Base-by-base conservation (phyloP, 2,797 vertebrate genomes). In the Brachymystax lenok region DNA sequence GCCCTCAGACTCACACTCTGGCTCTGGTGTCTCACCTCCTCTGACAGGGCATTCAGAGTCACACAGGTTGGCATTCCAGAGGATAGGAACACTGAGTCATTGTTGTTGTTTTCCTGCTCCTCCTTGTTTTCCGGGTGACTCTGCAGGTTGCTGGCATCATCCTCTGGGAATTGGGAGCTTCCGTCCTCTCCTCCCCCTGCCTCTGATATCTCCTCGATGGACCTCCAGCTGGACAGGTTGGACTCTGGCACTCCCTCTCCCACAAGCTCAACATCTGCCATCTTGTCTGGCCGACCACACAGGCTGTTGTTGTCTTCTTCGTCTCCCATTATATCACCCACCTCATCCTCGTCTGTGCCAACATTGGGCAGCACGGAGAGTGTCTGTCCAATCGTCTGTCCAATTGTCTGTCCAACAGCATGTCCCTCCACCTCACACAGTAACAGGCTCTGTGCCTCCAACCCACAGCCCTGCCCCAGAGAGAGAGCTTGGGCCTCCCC, bases 151-250 rank as follows among this genome's bases (percentile, higher is more conserved):
- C 92, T 94, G 75, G 91, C 84, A 82, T 95, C 93, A 66, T 95
- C 92, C 67, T 90, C 89, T 52, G 82, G 87, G 64, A 93, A 92
- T 79, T 85, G 88, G 13, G 83, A 82, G 77, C 91, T 92, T 73
- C 90, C 87, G 56, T 91, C 93, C 77, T 94, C 94, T 40, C 92
- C 93, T 51, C 92, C 93, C 0, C 94, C 94, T 79, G 93, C 93
- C 78, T 94, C 93, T 77, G 92, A 94, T 66, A 95, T 92, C 84
- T 94, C 94, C 79, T 94, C 92, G 30, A 93, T 93, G 3, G 94
- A 94, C 81, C 87, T 94, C 93, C 93, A 95, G 40, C 21, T 76
- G 19, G 80, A 87, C 78, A 95, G 83, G 82, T 94, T 94, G 51
- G 92, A 93, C 79, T 94, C 91, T 79, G 88, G 82, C 54, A 87